Percentiles rank a stretch among this genome's conserved stretches.
These are phyloP conservation scores for Brachylomia viminalis DNA, from an alignment of 2,888 invertebrate species.

Conservation along the genomic window DNA sequence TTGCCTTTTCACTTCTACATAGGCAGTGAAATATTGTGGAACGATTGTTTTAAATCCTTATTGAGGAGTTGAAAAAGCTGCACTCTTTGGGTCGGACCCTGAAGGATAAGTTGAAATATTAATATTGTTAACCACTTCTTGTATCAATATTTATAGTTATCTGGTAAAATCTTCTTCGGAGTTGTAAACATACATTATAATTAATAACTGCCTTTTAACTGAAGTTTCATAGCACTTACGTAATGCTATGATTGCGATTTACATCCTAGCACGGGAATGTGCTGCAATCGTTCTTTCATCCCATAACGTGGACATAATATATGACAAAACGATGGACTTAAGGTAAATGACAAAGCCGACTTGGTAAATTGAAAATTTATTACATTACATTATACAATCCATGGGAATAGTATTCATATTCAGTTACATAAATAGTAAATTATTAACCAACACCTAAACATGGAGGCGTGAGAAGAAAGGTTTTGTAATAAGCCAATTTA, in stretches of 20 bases:
- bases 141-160: neutral
- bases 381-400: slow-evolving; percentile 47
- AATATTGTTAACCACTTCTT: neutral
- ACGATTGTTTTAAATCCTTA: neutral
- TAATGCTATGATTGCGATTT: slow-evolving; percentile 12
- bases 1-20: neutral
- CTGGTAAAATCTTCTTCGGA: neutral
- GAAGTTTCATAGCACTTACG: slow-evolving; percentile 25
- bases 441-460: slow-evolving; percentile 71
- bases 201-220: slow-evolving; percentile 6
- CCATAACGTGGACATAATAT: slow-evolving; percentile 24
- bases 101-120: neutral
- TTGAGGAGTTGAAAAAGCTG: neutral
- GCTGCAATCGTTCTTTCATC: slow-evolving; percentile 25
- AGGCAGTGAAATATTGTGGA: neutral
- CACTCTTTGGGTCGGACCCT: neutral
- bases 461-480: slow-evolving; percentile 69
- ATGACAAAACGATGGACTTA: slow-evolving; percentile 52
- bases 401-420: slow-evolving; percentile 49
- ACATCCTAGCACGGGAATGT: slow-evolving; percentile 3
- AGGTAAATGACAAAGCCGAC: slow-evolving; percentile 35
- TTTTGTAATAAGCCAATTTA: slow-evolving; percentile 76
- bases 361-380: slow-evolving; percentile 57
- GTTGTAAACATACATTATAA: neutral
- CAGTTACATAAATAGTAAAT: slow-evolving; percentile 72